Evolutionary conservation across 2,113 vertebrate genomes (phyloP), one percentile per base, ranked within the genome.

Genomic region (Centropristis striata): DNA sequence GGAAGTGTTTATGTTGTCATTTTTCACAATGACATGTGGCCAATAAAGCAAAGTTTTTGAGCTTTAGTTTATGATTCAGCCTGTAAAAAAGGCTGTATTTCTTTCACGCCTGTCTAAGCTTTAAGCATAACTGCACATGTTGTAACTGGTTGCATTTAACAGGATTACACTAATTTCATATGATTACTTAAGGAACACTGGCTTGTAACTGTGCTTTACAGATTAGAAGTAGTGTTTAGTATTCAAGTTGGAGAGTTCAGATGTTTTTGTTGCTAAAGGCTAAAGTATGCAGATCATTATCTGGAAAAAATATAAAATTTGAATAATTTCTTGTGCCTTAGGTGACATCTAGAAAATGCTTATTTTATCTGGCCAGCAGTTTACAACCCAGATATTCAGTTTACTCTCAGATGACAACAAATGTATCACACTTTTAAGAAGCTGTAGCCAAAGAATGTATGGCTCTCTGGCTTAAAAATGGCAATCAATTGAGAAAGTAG

Each of bases 81-180:
- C 15, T 39, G 21, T 18, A 18, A 25, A 49, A 6, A 39, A 32
- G 14, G 8, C n/a, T 32, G 28, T 4, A 8, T 51, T 67, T 46
- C 15, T 71, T 13, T 44, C 21, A 51, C 8, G 36, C 25, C 20
- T 42, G 18, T 12, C 13, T 5, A n/a, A n/a, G 18, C 14, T 63
- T 57, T 42, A 14, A 75, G 23, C 28, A 42, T 4, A 16, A 71
- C 23, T 1, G 50, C 42, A 16, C 13, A 25, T 46, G 44, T 65
- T 51, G 20, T 60, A 53, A 63, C 47, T 20, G 57, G 18, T 41
- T 55, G 14, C 41, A 42, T 25, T 61, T 41, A 69, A 78, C 50
- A 58, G 63, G 68, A 77, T 76, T 76, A 64, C 44, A 65, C 50
- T 23, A 18, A 80, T 50, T 80, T 57, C 69, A 83, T 73, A 25